A percentile compares a stretch with the other conserved stretches of the same genome.
These are phyloP conservation scores for Xiphydria camelus DNA, from an alignment of 2,888 invertebrate species.

Conservation along the genomic window DNA sequence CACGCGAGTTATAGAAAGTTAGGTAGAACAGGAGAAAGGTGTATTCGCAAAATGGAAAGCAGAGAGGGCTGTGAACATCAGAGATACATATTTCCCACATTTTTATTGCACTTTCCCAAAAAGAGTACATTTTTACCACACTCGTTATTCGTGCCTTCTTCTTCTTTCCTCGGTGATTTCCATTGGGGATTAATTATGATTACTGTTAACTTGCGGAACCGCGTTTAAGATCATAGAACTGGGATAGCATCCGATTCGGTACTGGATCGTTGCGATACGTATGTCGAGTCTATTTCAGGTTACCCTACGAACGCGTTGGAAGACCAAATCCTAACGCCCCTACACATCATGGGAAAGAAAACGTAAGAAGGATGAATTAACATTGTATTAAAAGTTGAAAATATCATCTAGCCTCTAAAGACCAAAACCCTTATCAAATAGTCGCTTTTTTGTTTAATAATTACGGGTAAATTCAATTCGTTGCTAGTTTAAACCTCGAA, in stretches of 20 bases:
- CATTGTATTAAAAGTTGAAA: conserved; percentile 16
- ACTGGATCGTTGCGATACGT: too few relatives aligned
- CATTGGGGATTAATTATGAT: too few relatives aligned
- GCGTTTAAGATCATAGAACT: too few relatives aligned
- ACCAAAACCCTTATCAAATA: conserved; percentile 34
- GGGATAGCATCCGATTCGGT: too few relatives aligned
- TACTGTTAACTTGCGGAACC: too few relatives aligned
- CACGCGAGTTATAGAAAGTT: too few relatives aligned
- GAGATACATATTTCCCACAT: conserved; percentile 37
- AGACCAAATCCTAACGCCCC: conserved; percentile 20
- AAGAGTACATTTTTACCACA: conserved; percentile 40
- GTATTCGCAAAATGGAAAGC: too few relatives aligned
- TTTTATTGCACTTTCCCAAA: conserved; percentile 55
- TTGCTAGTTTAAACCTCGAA: conserved; percentile 16
- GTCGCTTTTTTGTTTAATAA: conserved; percentile 12
- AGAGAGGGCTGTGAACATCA: too few relatives aligned
- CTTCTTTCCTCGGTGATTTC: too few relatives aligned
- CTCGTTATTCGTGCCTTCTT: conserved; percentile 5
- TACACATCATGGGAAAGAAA: conserved; percentile 22
- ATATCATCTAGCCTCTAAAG: conserved; percentile 37
- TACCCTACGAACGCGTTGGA: conserved; percentile 21
- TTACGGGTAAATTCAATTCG: conserved; percentile 17
- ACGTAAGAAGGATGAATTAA: conserved; percentile 13
- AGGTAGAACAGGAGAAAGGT: too few relatives aligned
- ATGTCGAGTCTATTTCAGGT: too few relatives aligned